phyloP scores from a whole-genome alignment of 30 jellyfish, hydroid and myxozoan species.

The Hydra vulgaris region DNA sequence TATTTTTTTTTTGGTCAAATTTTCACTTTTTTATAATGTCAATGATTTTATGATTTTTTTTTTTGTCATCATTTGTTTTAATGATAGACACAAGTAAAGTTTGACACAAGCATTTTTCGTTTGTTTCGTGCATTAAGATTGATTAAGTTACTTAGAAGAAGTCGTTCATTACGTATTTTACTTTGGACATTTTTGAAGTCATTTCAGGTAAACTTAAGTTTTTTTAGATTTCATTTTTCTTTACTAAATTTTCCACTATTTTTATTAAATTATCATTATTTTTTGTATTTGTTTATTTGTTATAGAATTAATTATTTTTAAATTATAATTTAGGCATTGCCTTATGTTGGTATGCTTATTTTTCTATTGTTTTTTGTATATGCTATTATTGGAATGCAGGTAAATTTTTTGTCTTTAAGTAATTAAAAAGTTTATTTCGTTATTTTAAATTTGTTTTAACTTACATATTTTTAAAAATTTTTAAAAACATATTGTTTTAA shows the following conservation, averaged over 20 bases:
- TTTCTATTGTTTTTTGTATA: constrained; percentile 56
- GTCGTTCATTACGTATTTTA: constrained; percentile 45
- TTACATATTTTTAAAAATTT: no score
- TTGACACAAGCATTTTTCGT: constrained; percentile 56
- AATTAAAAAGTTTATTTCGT: no score
- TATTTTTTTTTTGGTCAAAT: no score
- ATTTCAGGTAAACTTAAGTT: constrained; percentile 24
- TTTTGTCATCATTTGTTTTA: no score
- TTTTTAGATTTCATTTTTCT: no score
- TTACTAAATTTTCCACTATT: neutral
- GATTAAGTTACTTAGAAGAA: constrained; percentile 53
- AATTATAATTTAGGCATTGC: constrained; percentile 35
- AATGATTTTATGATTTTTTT: no score
- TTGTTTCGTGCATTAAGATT: constrained; percentile 74
- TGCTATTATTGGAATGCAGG: constrained; percentile 66
- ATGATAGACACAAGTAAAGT: neutral
- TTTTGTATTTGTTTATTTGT: neutral
- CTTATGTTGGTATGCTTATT: constrained; percentile 70
- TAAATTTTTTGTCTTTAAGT: no score
- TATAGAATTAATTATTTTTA: no score
- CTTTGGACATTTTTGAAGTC: constrained; percentile 66
- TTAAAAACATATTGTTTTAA: no score
- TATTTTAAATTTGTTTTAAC: no score
- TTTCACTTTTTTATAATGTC: no score
- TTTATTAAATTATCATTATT: no score